phyloP scores from a whole-genome alignment of 2,797 vertebrate species.

The Rousettus madagascariensis region DNA sequence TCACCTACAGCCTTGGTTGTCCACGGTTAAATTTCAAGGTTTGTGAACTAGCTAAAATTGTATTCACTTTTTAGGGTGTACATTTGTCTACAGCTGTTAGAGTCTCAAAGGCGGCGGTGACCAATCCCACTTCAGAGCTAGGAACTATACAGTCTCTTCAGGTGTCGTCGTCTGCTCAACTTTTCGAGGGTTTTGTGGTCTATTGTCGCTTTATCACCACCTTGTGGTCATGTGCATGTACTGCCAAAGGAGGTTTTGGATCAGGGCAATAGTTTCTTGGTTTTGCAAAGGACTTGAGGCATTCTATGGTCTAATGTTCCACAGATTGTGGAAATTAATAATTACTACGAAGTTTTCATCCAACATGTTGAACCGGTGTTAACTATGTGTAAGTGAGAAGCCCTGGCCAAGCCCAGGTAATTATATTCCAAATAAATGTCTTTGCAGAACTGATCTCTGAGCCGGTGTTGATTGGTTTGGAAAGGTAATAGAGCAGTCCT shows the following conservation, averaged over 20 bases:
- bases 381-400: background rate
- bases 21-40: background rate
- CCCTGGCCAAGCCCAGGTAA: background rate
- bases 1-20: background rate
- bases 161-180: accelerated
- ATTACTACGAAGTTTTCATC: background rate
- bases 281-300: background rate
- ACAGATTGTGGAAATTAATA: background rate
- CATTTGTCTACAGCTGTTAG: background rate
- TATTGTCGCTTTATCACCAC: conserved; percentile 19
- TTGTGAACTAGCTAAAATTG: background rate
- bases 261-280: background rate
- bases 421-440: conserved; percentile 12
- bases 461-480: background rate
- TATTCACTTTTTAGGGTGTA: background rate
- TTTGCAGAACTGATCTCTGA: background rate
- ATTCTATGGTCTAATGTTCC: background rate
- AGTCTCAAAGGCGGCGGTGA: background rate
- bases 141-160: background rate
- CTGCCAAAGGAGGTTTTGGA: background rate
- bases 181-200: too few relatives aligned
- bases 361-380: background rate
- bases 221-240: conserved; percentile 8
- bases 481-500: background rate
- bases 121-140: background rate